These are phyloP conservation scores for Magallana nippona DNA, from an alignment of 2,888 invertebrate species.

Conservation along the genomic window DNA sequence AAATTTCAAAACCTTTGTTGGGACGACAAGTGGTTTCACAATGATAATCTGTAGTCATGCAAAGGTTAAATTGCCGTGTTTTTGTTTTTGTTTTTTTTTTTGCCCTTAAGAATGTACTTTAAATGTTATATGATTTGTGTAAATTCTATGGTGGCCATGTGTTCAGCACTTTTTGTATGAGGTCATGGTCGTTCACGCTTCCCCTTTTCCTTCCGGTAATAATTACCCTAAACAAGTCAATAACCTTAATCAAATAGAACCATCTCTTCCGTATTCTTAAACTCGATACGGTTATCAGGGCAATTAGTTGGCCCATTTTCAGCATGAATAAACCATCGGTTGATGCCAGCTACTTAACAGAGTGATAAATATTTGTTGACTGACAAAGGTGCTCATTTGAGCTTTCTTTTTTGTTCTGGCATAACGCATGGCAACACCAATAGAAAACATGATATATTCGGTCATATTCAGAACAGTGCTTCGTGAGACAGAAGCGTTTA, in stretches of 20 bases:
- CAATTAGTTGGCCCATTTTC: not conserved
- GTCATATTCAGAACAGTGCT: too few relatives aligned
- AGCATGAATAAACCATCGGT: not conserved
- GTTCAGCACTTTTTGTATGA: not conserved
- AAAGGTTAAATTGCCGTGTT: too few relatives aligned
- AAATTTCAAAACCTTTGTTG: too few relatives aligned
- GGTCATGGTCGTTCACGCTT: constrained; percentile 14
- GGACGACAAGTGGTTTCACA: too few relatives aligned
- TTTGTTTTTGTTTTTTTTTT: too few relatives aligned
- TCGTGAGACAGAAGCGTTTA: too few relatives aligned
- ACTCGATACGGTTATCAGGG: not conserved
- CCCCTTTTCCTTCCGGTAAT: not conserved
- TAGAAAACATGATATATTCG: too few relatives aligned
- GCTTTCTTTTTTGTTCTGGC: not conserved
- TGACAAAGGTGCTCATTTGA: not conserved
- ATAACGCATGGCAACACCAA: not conserved
- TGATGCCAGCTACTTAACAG: not conserved
- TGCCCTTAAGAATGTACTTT: not conserved
- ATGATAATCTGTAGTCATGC: too few relatives aligned
- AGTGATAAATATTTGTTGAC: not conserved
- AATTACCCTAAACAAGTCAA: not conserved
- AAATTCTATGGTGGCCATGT: not conserved
- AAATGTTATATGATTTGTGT: constrained; percentile 6
- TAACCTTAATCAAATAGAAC: not conserved
- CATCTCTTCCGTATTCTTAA: constrained; percentile 11